Percentiles rank a stretch among this genome's conserved stretches.
phyloP scores from a whole-genome alignment of 2,113 vertebrate genomes.

The Donacobius atricapilla region DNA sequence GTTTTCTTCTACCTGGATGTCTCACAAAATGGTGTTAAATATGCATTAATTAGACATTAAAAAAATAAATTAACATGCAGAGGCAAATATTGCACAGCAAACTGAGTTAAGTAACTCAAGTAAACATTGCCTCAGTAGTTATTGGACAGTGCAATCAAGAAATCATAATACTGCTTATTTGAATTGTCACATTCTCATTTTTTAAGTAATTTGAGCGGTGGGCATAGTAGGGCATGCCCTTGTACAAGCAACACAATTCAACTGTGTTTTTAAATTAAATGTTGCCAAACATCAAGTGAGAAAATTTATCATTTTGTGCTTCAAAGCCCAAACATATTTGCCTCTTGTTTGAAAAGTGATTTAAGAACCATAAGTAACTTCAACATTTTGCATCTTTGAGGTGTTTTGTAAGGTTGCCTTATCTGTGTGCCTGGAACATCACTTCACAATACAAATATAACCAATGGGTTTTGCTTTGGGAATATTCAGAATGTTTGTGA shows the following conservation, averaged over 20 bases:
- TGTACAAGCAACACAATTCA: neutral
- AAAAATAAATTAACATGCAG: constrained; percentile 1
- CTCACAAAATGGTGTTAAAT: neutral
- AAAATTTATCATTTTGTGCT: neutral
- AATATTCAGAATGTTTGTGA: neutral
- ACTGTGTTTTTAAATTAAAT: neutral
- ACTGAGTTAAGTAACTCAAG: neutral
- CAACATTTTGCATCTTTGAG: neutral
- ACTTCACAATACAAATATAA: constrained; percentile 17
- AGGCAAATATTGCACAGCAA: neutral
- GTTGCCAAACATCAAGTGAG: neutral
- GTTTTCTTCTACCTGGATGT: neutral
- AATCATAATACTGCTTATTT: neutral
- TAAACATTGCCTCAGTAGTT: neutral
- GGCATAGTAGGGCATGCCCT: neutral
- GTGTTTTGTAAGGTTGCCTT: neutral
- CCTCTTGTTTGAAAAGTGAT: neutral
- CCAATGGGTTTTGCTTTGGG: neutral
- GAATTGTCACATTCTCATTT: neutral
- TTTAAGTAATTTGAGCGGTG: neutral
- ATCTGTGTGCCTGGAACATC: neutral
- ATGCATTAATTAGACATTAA: neutral
- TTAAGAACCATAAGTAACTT: neutral
- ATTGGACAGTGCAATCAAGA: neutral
- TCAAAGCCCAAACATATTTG: constrained; percentile 1